A percentile compares a stretch with the other conserved stretches of the same genome.
Conservation (phyloP, 2,888 invertebrate species). For the Nemurella pictetii region DNA sequence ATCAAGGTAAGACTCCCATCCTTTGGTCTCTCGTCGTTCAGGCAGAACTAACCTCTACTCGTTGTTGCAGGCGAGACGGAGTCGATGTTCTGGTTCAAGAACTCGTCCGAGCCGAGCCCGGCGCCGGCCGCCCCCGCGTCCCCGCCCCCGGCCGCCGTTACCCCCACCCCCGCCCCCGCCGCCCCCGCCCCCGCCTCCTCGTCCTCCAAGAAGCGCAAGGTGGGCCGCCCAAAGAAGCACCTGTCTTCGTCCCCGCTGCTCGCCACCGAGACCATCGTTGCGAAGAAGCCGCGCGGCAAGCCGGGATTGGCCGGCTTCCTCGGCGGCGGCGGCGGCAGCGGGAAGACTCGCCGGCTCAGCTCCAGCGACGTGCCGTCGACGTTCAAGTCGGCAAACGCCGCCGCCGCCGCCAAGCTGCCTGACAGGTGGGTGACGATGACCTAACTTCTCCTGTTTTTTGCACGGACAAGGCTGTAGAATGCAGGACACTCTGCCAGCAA, state of each 20-base stretch:
- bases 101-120: conserved; percentile 19
- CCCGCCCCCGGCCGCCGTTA: conserved; percentile 38
- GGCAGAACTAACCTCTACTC: too few species aligned
- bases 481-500: too few species aligned
- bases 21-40: too few species aligned
- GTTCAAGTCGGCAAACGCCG: conserved; percentile 29
- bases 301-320: conserved; percentile 68
- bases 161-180: conserved; percentile 41
- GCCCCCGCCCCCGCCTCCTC: conserved; percentile 47
- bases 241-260: too few species aligned
- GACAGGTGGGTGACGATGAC: neutral
- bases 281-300: conserved; percentile 66
- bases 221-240: conserved; percentile 74
- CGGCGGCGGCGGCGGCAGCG: conserved; percentile 65
- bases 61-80: conserved; percentile 38
- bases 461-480: too few species aligned
- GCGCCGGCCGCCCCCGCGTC: conserved; percentile 5
- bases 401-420: neutral
- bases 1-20: too few species aligned
- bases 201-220: conserved; percentile 71
- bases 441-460: too few species aligned
- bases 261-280: conserved; percentile 77
- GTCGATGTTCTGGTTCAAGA: conserved; percentile 39
- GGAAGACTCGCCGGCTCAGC: conserved; percentile 32
- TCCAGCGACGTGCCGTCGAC: conserved; percentile 20